These are phyloP conservation scores for Luffia ferchaultella DNA, from an alignment of 2,888 invertebrate genomes.

Conservation along the genomic window DNA sequence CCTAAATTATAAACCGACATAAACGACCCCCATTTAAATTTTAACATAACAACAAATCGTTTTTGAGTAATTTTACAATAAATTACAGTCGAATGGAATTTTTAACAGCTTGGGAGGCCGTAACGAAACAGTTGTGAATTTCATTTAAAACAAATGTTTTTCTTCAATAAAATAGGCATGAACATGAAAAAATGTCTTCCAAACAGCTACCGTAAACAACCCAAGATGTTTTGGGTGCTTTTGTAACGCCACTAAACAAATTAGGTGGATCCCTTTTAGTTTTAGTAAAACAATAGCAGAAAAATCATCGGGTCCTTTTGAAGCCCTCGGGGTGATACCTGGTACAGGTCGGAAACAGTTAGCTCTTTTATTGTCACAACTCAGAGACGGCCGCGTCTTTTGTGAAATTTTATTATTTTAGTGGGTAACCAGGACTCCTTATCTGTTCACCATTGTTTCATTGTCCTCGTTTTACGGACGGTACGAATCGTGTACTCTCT, in stretches of 20 bases:
- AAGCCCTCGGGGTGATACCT: not conserved
- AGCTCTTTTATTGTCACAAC: not conserved
- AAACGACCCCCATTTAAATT: too few species aligned
- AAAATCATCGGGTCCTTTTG: not conserved
- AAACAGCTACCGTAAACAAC: not conserved
- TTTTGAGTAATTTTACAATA: too few species aligned
- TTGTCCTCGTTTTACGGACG: not conserved
- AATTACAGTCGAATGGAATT: too few species aligned
- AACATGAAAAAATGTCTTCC: too few species aligned
- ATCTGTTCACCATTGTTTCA: not conserved
- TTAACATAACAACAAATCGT: too few species aligned
- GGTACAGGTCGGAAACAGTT: constrained; percentile 2
- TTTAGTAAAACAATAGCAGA: not conserved
- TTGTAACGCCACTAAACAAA: not conserved
- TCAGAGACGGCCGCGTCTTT: not conserved
- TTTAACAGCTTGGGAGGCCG: too few species aligned
- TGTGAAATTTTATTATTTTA: constrained; percentile 4
- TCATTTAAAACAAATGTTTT: too few species aligned
- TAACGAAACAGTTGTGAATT: too few species aligned
- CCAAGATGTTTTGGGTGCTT: not conserved
- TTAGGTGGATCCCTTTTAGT: not conserved
- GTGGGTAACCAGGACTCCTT: constrained; percentile 7
- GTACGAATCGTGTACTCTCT: too few species aligned
- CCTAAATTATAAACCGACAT: too few species aligned
- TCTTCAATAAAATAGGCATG: too few species aligned